Evolutionary conservation across 2,888 invertebrate genomes (phyloP), one percentile per base, ranked within the genome.

Genomic region (Callimorpha dominula): DNA sequence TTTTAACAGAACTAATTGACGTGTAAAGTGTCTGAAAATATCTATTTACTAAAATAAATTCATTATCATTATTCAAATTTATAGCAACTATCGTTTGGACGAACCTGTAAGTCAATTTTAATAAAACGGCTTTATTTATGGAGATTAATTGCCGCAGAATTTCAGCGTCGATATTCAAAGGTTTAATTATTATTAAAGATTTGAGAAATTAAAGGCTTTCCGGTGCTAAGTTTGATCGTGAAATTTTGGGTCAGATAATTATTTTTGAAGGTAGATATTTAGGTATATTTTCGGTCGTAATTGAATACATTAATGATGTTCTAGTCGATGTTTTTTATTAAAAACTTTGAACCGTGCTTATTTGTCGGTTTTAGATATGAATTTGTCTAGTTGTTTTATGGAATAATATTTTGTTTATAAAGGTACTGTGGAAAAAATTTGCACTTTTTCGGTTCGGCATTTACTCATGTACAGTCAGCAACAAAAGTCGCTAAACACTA

Each of bases 71-170:
- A 71, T 68, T 71, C 73, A 75, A 78, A 74, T 46, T 68, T 17
- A 57, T 43, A 57, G 31, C 40, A n/a, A 68, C 68, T 67, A 62
- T 63, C 74, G 78, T 80, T 84, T 82, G 31, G 68, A 70, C 54
- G 68, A 77, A 82, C 72, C 78, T 82, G 71, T 84, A 77, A 82
- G 82, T 82, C 83, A 84, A 66, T 82, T 78, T 57, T 70, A 82
- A 84, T 84, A 78, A 82, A 82, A 84, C 68, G 62, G 20, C 57
- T 63, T 49, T 70, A 76, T 49, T 69, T 74, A 70, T 82, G 78
- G 80, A 84, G 82, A 82, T 82, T 78, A 82, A 82, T 82, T 77
- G 77, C 81, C 73, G 63, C n/a, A 68, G 76, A 74, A 82, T 82
- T 84, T 80, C 68, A 73, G 72, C 82, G 73, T 78, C 75, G 82